These are phyloP conservation scores for Etheostoma spectabile DNA, from an alignment of 2,113 vertebrate species.

Conservation along the genomic window DNA sequence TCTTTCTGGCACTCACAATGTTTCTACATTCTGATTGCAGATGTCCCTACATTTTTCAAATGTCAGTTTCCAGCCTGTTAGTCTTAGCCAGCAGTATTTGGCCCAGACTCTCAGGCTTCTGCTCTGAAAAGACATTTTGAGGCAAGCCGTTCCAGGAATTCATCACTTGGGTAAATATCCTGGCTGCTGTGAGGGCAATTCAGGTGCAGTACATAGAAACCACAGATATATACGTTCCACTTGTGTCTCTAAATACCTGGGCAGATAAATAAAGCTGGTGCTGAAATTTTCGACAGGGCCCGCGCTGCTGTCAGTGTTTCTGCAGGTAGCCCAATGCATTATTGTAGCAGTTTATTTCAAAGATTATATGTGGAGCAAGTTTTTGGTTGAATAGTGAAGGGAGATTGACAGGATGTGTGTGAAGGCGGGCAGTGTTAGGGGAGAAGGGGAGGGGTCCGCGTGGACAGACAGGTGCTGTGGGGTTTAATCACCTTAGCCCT, in stretches of 20 bases:
- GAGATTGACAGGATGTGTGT: slow-evolving; percentile 68
- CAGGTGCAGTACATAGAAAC: slow-evolving; percentile 63
- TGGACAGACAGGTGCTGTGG: slow-evolving; percentile 77
- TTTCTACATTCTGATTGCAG: slow-evolving; percentile 52
- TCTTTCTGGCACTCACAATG: slow-evolving; percentile 33
- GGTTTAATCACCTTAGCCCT: slow-evolving; percentile 64
- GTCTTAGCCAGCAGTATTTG: slow-evolving; percentile 67
- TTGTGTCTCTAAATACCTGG: slow-evolving; percentile 70
- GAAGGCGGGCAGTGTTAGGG: slow-evolving; percentile 29
- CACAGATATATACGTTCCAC: slow-evolving; percentile 58
- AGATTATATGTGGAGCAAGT: slow-evolving; percentile 59
- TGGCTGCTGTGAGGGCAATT: slow-evolving; percentile 48
- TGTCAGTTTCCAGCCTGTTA: slow-evolving; percentile 54
- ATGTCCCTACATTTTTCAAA: slow-evolving; percentile 71
- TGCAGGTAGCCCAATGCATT: slow-evolving; percentile 56
- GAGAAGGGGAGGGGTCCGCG: slow-evolving; percentile 5
- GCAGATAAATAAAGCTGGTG: slow-evolving; percentile 72
- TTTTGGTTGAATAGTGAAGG: slow-evolving; percentile 43
- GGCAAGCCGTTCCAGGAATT: slow-evolving; percentile 66
- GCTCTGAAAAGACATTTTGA: slow-evolving; percentile 60
- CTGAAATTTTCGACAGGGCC: slow-evolving; percentile 59
- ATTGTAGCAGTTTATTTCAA: slow-evolving; percentile 52
- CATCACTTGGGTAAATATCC: slow-evolving; percentile 63
- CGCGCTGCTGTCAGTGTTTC: slow-evolving; percentile 37
- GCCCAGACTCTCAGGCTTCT: slow-evolving; percentile 64